Evolutionary conservation across 2,113 vertebrate genomes (phyloP).

Genomic region (Entelurus aequoreus): DNA sequence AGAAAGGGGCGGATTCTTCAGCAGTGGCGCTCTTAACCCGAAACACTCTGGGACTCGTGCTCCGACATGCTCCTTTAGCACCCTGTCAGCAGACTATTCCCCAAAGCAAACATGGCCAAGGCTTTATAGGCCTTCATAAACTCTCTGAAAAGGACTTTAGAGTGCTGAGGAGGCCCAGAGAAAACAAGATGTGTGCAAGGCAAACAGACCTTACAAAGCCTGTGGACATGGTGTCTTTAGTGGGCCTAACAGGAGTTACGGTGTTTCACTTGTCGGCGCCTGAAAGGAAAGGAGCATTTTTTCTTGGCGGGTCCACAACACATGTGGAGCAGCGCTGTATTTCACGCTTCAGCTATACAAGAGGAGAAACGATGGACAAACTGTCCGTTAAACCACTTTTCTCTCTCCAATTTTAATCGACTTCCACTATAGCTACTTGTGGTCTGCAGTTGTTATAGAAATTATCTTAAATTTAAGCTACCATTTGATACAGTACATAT

Average conservation of each 20-base stretch:
- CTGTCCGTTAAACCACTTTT: constrained; percentile 31
- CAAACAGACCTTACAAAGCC: constrained; percentile 68
- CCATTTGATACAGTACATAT: too few relatives aligned
- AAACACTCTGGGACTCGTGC: constrained; percentile 65
- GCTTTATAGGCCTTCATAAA: constrained; percentile 62
- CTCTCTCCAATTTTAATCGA: not conserved
- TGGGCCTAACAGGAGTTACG: constrained; percentile 51
- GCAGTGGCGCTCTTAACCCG: constrained; percentile 65
- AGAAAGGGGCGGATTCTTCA: constrained; percentile 69
- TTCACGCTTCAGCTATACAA: constrained; percentile 42
- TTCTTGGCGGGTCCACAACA: constrained; percentile 54
- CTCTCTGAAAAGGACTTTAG: constrained; percentile 69
- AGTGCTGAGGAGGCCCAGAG: constrained; percentile 58
- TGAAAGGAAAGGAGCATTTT: constrained; percentile 55
- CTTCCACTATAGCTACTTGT: too few relatives aligned
- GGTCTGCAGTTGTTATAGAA: too few relatives aligned
- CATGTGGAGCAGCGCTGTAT: constrained; percentile 38
- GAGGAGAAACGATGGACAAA: constrained; percentile 5
- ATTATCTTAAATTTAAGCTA: too few relatives aligned
- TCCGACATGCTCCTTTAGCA: constrained; percentile 78
- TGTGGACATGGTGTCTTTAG: constrained; percentile 63
- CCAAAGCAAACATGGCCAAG: constrained; percentile 73
- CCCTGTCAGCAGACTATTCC: constrained; percentile 72
- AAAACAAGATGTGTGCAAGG: constrained; percentile 70
- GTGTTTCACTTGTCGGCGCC: constrained; percentile 40